Percentiles rank a stretch among this genome's conserved stretches.
Evolutionary conservation across 1,140 invertebrate genomes (phyloP).

Genomic region (Scaptomyza hsui): DNA sequence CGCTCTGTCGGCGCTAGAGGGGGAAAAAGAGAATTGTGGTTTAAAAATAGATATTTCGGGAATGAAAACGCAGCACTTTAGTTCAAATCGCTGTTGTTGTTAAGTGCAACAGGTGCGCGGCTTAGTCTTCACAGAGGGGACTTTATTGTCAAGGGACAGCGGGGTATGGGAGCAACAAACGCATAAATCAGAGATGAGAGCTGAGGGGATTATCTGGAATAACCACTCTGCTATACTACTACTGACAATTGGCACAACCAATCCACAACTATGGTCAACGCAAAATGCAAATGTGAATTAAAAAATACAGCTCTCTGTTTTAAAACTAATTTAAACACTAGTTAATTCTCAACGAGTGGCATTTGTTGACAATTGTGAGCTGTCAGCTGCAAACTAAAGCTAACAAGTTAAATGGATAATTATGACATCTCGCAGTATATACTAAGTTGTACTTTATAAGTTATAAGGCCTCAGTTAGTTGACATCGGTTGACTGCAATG

Average conservation of each 20-base stretch:
- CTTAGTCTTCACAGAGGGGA: neutral
- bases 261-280: neutral
- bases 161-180: slow-evolving; percentile 8
- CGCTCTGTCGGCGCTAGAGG: slow-evolving; percentile 6
- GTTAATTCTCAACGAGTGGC: neutral
- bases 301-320: neutral
- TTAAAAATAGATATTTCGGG: slow-evolving; percentile 19
- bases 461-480: too few relatives aligned
- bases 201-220: neutral
- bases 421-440: slow-evolving; percentile 6
- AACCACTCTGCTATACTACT: slow-evolving; percentile 13
- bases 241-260: slow-evolving; percentile 4
- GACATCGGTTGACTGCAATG: neutral
- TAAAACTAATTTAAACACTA: neutral
- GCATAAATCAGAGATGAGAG: slow-evolving; percentile 17
- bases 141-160: neutral
- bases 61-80: slow-evolving; percentile 1
- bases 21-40: neutral
- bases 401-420: neutral
- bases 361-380: neutral
- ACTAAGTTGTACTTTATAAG: neutral
- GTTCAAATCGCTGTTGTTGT: neutral
- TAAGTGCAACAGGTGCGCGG: slow-evolving; percentile 49
- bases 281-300: neutral
- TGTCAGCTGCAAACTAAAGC: neutral